Conservation (phyloP, 2,888 invertebrate species). For the Cosmopolites sordidus region DNA sequence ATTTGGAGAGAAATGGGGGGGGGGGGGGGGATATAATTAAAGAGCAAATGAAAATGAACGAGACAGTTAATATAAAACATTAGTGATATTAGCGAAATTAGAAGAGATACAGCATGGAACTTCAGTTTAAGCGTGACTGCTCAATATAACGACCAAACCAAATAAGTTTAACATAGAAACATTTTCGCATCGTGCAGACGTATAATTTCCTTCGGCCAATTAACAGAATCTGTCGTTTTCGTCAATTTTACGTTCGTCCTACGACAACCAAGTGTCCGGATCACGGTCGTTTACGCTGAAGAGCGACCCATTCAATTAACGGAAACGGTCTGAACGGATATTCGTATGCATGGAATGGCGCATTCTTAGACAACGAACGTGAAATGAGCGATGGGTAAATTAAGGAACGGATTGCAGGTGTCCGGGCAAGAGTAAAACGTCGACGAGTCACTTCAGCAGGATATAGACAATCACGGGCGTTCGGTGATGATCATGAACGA, state of each 20-base stretch:
- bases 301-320: constrained; percentile 17
- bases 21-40: no score
- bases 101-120: no score
- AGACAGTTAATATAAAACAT: no score
- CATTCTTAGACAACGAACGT: constrained; percentile 6
- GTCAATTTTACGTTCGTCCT: background rate
- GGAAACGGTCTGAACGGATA: constrained; percentile 15
- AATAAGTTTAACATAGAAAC: no score
- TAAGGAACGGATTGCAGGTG: background rate
- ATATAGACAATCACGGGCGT: no score
- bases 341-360: constrained; percentile 14
- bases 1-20: no score
- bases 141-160: no score
- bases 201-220: background rate
- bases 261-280: background rate
- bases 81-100: no score
- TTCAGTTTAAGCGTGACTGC: no score
- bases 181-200: background rate
- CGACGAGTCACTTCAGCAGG: no score
- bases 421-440: background rate
- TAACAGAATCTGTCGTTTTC: background rate
- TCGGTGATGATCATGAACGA: no score
- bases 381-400: constrained; percentile 3
- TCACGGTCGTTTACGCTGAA: background rate
- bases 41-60: no score